Evolutionary conservation across 2,888 invertebrate species (phyloP).

Genomic region (Hipparchia semele): DNA sequence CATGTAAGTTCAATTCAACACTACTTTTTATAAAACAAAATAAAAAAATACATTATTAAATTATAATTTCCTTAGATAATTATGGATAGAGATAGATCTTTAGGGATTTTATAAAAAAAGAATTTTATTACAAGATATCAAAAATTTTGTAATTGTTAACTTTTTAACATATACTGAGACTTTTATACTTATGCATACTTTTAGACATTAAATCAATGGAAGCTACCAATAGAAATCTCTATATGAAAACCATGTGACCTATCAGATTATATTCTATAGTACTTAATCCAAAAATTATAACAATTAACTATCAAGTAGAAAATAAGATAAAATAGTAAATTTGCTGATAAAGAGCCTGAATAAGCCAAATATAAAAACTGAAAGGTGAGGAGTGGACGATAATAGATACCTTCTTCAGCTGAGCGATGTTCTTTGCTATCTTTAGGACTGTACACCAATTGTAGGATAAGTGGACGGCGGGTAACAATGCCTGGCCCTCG

Average conservation of each 20-base stretch:
- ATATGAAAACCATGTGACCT: neutral
- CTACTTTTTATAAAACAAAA: neutral
- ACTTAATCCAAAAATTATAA: constrained; percentile 4
- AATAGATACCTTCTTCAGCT: constrained; percentile 89
- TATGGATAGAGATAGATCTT: too few relatives aligned
- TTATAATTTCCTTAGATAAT: neutral
- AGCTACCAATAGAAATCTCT: neutral
- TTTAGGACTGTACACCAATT: constrained; percentile 95
- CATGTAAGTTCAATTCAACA: neutral
- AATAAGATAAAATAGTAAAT: constrained; percentile 10
- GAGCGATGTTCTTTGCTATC: constrained; percentile 94
- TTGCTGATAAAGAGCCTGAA: constrained; percentile 9
- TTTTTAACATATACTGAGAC: too few relatives aligned
- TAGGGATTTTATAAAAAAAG: too few relatives aligned
- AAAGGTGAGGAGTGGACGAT: neutral
- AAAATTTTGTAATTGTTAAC: too few relatives aligned
- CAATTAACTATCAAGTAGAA: constrained; percentile 6
- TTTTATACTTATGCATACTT: too few relatives aligned
- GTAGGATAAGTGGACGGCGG: constrained; percentile 95
- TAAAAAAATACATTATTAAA: neutral
- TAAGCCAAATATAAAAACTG: neutral
- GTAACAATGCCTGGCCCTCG: constrained; percentile 99
- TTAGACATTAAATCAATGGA: neutral
- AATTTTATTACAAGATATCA: too few relatives aligned
- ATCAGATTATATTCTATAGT: constrained; percentile 5